Percentiles rank a stretch among this genome's conserved stretches.
phyloP scores from a whole-genome alignment of 2,113 vertebrate genomes.

The Eretmochelys imbricata region DNA sequence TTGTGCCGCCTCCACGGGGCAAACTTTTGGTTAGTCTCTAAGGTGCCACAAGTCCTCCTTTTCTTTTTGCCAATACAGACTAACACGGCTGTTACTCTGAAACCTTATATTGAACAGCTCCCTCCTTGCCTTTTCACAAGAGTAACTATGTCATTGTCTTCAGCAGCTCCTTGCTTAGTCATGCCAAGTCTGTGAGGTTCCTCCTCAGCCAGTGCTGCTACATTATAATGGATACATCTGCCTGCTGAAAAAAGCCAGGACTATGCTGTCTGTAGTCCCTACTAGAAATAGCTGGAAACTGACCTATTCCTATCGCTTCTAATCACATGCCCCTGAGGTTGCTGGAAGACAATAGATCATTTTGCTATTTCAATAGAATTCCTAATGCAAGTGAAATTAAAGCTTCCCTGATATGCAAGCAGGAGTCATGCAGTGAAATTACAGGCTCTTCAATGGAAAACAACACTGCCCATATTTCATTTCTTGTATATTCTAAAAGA shows the following conservation, averaged over 20 bases:
- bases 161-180: neutral
- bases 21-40: too few relatives aligned
- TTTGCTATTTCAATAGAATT: neutral
- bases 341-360: neutral
- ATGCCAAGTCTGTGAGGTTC: neutral
- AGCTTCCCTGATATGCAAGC: neutral
- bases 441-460: neutral
- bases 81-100: too few relatives aligned
- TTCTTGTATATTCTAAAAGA: neutral
- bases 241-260: too few relatives aligned
- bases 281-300: neutral
- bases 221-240: accelerated
- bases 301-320: neutral
- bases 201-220: neutral
- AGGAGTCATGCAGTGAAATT: neutral
- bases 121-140: neutral
- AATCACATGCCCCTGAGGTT: neutral
- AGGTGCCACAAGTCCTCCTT: too few relatives aligned
- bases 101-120: neutral
- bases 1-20: too few relatives aligned
- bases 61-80: too few relatives aligned
- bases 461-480: neutral
- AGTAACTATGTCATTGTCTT: neutral
- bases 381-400: constrained; percentile 8
- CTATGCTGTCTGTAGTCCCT: neutral